Base-by-base conservation (phyloP, 1,140 invertebrate genomes). In the Planococcus citri region DNA sequence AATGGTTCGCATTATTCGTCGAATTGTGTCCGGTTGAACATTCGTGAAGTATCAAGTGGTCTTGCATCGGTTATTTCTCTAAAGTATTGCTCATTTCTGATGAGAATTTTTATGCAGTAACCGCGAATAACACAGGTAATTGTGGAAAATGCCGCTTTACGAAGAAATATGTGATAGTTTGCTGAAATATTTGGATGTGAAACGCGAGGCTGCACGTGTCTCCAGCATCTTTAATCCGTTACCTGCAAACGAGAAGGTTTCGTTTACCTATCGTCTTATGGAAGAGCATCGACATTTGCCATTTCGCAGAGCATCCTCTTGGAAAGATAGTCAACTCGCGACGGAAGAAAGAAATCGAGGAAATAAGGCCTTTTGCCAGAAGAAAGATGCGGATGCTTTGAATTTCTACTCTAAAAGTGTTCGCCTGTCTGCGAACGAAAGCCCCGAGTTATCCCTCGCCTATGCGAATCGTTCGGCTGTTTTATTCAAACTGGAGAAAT, bases 381-480 rank as follows among this genome's bases (percentile, higher is more conserved):
- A 71, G 29, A 41, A 73, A 2, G 71, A 73, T 33, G n/a, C 68
- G 3, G 24, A 68, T 17, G 73, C 74, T 20, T 21, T 73, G 9
- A 37, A 70, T 4, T 69, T 60, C 8, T 76, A 75, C 51, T 72
- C 71, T 61, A 37, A 51, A 12, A 73, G 74, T 68, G 68, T 73
- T 51, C 71, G 57, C 14, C 68, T 27, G 57, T 74, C 75, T 25
- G 41, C 60, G n/a, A 37, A 38, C 14, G 37, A 58, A 10, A 71
- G 68, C 21, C 79, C 20, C 24, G 79, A 82, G 75, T 79, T 86
- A 71, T 78, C 80, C n/a, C 76, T 87, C 37, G 85, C 86, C n/a
- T 83, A 85, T 77, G 85, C 82, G 17, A 89, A 89, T 75, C 82
- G 88, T 75, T 88, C 88, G 24, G 86, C 86, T 27, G 83, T 86